Conservation (phyloP, 2,888 invertebrate genomes). For the Oscheius sp. region DNA sequence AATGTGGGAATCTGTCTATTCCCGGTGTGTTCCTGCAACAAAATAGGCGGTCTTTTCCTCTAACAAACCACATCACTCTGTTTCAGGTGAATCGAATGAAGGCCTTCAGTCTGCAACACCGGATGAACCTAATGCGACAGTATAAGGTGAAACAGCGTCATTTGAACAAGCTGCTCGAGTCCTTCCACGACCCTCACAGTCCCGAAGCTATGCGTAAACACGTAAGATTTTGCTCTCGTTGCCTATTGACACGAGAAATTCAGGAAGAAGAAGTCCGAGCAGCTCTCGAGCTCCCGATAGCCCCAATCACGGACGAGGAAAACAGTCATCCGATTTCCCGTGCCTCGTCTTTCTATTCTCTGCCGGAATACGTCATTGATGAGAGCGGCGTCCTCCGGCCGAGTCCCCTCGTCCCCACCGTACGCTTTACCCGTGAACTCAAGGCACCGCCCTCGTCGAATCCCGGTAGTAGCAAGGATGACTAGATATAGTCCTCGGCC, state of each 20-base stretch:
- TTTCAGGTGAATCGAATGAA: slow-evolving; percentile 69
- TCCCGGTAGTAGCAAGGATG: not conserved
- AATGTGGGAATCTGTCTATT: too few species aligned
- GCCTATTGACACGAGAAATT: not conserved
- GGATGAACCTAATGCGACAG: slow-evolving; percentile 72
- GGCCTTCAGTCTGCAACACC: slow-evolving; percentile 72
- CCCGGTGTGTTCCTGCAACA: too few species aligned
- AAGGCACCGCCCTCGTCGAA: slow-evolving; percentile 16
- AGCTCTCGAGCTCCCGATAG: slow-evolving; percentile 64
- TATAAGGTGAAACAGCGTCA: slow-evolving; percentile 70
- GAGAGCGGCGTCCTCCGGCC: slow-evolving; percentile 58
- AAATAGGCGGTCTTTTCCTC: too few species aligned
- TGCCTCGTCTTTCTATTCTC: slow-evolving; percentile 67
- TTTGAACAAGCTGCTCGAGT: slow-evolving; percentile 70
- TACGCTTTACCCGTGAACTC: slow-evolving; percentile 22
- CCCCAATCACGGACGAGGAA: slow-evolving; percentile 39
- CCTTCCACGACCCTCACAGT: slow-evolving; percentile 59
- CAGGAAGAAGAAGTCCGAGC: slow-evolving; percentile 68
- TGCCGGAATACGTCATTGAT: slow-evolving; percentile 71
- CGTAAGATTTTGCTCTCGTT: slow-evolving; percentile 36
- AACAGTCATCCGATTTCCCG: slow-evolving; percentile 51
- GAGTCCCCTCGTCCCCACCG: slow-evolving; percentile 29
- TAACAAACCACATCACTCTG: too few species aligned
- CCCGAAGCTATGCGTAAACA: slow-evolving; percentile 62
- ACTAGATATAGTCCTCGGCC: not conserved